These are phyloP conservation scores for Heliothis subflexa DNA, from an alignment of 1,140 invertebrate genomes.

Conservation along the genomic window DNA sequence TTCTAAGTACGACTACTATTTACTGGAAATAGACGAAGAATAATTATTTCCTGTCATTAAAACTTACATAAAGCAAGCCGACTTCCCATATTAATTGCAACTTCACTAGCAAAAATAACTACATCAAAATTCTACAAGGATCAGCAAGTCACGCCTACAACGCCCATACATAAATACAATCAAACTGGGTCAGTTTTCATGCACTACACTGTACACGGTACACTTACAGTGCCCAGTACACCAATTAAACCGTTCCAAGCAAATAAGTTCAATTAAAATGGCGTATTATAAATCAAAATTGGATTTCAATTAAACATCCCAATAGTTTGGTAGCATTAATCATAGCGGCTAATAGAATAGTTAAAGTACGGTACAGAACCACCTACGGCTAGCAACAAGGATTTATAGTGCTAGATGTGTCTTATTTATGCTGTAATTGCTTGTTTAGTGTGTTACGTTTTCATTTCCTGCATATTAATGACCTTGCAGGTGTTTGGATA, in stretches of 20 bases:
- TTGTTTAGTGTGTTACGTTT: slow-evolving; percentile 14
- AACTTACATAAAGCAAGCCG: neutral
- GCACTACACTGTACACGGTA: neutral
- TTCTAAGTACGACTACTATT: too few species aligned
- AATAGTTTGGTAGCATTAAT: slow-evolving; percentile 59
- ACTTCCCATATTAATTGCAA: neutral
- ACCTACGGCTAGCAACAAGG: slow-evolving; percentile 31
- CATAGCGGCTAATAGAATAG: slow-evolving; percentile 49
- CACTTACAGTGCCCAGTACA: neutral
- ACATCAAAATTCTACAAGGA: slow-evolving; percentile 8
- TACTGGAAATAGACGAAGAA: too few species aligned
- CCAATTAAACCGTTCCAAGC: slow-evolving; percentile 45
- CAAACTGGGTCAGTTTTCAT: slow-evolving; percentile 13
- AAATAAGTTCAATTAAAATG: slow-evolving; percentile 59
- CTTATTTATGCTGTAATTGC: slow-evolving; percentile 19
- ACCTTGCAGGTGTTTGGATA: too few species aligned
- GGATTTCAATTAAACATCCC: slow-evolving; percentile 67
- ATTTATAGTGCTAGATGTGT: slow-evolving; percentile 26
- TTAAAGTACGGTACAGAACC: slow-evolving; percentile 1
- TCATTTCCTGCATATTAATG: neutral
- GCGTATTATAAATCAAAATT: slow-evolving; percentile 53
- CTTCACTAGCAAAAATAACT: neutral
- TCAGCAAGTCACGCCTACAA: neutral
- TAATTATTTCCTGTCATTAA: too few species aligned
- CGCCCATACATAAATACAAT: slow-evolving; percentile 14